phyloP scores from a whole-genome alignment of 2,113 vertebrate species.

The Sula dactylatra region DNA sequence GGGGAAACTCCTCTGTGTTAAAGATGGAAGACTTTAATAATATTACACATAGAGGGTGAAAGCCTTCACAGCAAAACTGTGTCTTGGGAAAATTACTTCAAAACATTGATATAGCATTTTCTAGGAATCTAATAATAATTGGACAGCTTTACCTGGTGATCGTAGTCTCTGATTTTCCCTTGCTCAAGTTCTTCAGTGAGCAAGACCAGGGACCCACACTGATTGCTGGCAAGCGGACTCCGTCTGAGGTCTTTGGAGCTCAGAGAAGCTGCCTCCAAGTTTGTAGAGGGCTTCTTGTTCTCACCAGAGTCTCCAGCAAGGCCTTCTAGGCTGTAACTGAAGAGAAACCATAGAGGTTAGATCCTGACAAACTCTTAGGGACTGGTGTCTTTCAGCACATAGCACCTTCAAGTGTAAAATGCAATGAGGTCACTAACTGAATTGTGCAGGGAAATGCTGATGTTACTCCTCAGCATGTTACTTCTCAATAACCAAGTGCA shows the following conservation, averaged over 20 bases:
- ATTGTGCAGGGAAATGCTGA: neutral
- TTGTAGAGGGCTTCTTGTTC: slow-evolving; percentile 71
- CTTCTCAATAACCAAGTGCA: neutral
- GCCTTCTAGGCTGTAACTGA: slow-evolving; percentile 95
- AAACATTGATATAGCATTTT: neutral
- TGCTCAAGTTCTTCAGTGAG: slow-evolving; percentile 85
- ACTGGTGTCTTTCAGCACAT: neutral
- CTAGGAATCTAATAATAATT: neutral
- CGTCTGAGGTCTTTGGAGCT: slow-evolving; percentile 68
- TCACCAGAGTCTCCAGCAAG: slow-evolving; percentile 77
- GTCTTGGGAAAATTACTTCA: neutral
- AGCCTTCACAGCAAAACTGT: neutral
- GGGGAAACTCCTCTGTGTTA: neutral
- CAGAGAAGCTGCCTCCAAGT: slow-evolving; percentile 62
- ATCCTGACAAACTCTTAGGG: neutral
- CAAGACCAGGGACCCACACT: slow-evolving; percentile 84
- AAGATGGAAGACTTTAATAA: neutral
- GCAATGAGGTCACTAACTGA: neutral
- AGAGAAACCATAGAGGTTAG: slow-evolving; percentile 38
- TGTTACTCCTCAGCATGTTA: neutral
- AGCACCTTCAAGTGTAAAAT: neutral
- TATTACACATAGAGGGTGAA: neutral
- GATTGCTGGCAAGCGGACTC: slow-evolving; percentile 64
- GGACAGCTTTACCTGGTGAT: slow-evolving; percentile 75
- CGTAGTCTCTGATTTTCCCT: slow-evolving; percentile 71